Percentiles rank a stretch among this genome's conserved stretches.
phyloP scores from a whole-genome alignment of 64 coral and sea anemone genomes.

The Dendronephthya gigantea region DNA sequence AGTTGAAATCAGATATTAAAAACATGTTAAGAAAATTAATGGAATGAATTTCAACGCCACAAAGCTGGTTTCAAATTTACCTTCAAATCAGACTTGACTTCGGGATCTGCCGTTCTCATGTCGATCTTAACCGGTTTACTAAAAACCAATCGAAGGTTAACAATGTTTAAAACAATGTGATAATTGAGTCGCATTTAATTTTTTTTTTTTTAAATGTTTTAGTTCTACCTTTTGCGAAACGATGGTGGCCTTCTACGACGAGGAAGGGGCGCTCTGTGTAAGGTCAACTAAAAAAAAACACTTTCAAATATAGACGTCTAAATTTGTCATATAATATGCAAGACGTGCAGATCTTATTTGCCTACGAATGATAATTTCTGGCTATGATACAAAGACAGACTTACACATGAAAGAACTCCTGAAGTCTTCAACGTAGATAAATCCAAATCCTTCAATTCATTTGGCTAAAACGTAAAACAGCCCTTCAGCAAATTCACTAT shows the following conservation, averaged over 20 bases:
- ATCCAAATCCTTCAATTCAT: background rate
- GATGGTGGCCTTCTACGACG: slow-evolving; percentile 30
- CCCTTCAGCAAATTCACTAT: background rate
- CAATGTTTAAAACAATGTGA: no score
- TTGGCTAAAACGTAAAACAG: background rate
- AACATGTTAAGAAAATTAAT: background rate
- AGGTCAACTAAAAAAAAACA: slow-evolving; percentile 28
- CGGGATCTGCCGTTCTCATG: background rate
- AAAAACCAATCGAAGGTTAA: background rate
- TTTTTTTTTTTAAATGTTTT: background rate
- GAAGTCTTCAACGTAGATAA: background rate
- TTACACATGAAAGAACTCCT: background rate
- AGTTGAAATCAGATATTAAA: background rate
- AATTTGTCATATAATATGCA: no score
- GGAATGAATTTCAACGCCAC: background rate
- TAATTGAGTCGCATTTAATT: no score
- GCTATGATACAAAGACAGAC: background rate
- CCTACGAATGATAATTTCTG: background rate
- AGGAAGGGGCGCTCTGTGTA: slow-evolving; percentile 38
- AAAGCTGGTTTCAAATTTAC: background rate
- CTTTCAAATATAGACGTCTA: background rate
- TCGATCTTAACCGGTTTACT: background rate
- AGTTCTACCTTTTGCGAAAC: slow-evolving; percentile 14
- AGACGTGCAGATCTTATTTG: background rate
- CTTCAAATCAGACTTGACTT: background rate